Conservation (phyloP, 2,888 invertebrate species). For the Lepidonotus clava region DNA sequence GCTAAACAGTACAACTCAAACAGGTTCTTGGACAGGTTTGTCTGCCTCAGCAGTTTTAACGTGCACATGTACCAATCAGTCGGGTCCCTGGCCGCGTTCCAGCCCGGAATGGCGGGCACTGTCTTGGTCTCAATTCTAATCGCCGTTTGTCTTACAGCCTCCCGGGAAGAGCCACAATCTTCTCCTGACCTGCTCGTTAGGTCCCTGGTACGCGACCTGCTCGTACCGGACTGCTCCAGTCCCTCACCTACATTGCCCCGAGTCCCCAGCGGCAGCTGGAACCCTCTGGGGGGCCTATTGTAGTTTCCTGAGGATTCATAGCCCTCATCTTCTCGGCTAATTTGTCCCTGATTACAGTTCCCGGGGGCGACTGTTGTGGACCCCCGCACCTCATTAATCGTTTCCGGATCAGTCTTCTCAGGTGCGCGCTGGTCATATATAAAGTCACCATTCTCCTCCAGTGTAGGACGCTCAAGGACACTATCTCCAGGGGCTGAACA, state of each 20-base stretch:
- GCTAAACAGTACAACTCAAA: conserved; percentile 33
- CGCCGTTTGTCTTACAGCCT: background rate
- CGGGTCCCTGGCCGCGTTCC: background rate
- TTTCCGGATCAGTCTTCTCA: no score
- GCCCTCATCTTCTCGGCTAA: background rate
- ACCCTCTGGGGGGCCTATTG: background rate
- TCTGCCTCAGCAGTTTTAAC: conserved; percentile 13
- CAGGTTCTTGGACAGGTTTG: conserved; percentile 15
- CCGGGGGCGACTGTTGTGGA: no score
- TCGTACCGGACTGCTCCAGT: no score
- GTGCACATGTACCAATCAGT: conserved; percentile 42
- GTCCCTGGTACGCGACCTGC: no score
- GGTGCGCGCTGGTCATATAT: no score
- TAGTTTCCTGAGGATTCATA: background rate
- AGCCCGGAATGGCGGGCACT: background rate
- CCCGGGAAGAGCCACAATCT: background rate
- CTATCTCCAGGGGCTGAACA: no score
- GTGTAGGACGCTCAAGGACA: no score
- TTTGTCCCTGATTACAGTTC: no score
- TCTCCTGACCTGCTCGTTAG: background rate
- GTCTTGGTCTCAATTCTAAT: conserved; percentile 5
- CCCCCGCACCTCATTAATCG: no score
- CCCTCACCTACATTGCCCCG: background rate
- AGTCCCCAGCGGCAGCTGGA: background rate
- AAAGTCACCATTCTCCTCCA: no score